Percentiles rank a stretch among this genome's conserved stretches.
Evolutionary conservation across 2,113 vertebrate genomes (phyloP).

Genomic region (Fregata magnificens): DNA sequence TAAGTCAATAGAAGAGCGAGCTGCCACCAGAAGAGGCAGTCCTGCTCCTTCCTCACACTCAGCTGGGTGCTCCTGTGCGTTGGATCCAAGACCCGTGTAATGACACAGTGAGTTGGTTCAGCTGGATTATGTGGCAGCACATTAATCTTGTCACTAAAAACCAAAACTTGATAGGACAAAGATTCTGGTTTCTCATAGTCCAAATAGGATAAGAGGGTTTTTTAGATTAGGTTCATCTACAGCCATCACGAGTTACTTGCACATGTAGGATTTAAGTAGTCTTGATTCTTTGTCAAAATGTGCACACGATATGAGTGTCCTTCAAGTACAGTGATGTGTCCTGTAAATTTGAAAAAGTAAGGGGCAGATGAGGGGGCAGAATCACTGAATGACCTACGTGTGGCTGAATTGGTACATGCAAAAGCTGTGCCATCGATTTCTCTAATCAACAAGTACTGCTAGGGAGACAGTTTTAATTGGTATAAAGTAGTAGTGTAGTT

Average conservation of each 20-base stretch:
- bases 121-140: not conserved
- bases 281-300: not conserved
- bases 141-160: not conserved
- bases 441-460: not conserved
- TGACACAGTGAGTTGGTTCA: not conserved
- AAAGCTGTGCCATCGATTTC: not conserved
- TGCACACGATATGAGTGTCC: fast-evolving
- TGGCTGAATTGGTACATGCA: not conserved
- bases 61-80: not conserved
- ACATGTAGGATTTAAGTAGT: not conserved
- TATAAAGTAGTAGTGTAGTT: not conserved
- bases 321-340: not conserved
- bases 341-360: not conserved
- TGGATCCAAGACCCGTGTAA: not conserved
- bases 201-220: not conserved
- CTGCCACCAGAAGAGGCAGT: not conserved
- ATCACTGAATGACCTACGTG: not conserved
- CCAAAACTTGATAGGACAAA: not conserved
- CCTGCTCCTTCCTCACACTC: fast-evolving
- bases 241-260: not conserved
- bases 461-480: not conserved
- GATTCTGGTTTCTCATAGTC: not conserved
- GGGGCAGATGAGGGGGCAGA: not conserved
- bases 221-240: not conserved
- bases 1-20: not conserved